Evolutionary conservation across 2,888 invertebrate genomes (phyloP), one percentile per base, ranked within the genome.

Genomic region (Phalera bucephala): DNA sequence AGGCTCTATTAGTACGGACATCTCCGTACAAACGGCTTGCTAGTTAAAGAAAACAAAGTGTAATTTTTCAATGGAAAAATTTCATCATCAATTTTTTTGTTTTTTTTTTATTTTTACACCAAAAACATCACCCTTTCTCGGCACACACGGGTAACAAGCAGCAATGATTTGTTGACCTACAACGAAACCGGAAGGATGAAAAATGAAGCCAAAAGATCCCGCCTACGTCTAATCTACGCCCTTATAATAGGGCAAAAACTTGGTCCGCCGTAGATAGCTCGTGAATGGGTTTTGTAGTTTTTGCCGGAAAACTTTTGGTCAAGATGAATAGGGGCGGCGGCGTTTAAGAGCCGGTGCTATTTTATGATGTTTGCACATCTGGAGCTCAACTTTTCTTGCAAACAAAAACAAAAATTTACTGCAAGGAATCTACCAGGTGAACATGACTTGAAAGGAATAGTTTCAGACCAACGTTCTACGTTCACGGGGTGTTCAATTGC

Each of bases 221-320:
- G 37, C 46, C 31, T 33, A 33, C 34, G 36, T 35, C 52, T 64
- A 57, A 64, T 66, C 59, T 52, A 52, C 64, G 64, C 53, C 50
- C 60, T 61, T 49, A 58, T 64, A 70, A 67, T 55, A 53, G 59
- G 39, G 64, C 64, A 72, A 70, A 70, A 72, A 67, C 49, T 61
- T 49, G 39, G 45, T 28, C 51, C 45, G 20, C 41, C 27, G 52
- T 36, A 56, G 41, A 57, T 52, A 57, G 50, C 50, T 47, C 45
- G 43, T 61, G 60, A 61, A 70, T 58, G 46, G 43, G 35, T 47
- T 53, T 45, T 50, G 49, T 56, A 64, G 65, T 71, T 71, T 67
- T 68, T 72, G 62, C 45, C 10, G 41, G 36, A 26, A 31, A 66
- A 60, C 48, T 62, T 63, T 54, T 39, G 42, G 52, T 32, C 40